Evolutionary conservation across 2,113 vertebrate genomes (phyloP), one percentile per base, ranked within the genome.

Genomic region (Nibea albiflora): DNA sequence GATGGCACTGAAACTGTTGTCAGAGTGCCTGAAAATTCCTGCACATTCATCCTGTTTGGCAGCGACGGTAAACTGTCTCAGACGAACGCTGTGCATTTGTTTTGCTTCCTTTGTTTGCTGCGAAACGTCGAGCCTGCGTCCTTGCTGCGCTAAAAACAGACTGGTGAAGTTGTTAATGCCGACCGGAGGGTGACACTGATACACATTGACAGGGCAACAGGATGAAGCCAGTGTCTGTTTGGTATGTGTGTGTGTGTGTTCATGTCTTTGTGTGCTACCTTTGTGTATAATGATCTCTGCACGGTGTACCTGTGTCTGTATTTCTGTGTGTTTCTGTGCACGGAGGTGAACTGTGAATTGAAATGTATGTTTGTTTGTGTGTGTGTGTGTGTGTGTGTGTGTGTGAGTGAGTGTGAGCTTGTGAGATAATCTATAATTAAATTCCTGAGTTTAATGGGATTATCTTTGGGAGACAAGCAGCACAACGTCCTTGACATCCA

Each of bases 401-500:
- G 60, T 56, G 28, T 44, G 47, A 22, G 44, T 56, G 68, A 22
- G 74, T 70, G 83, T 44, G 54, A 14, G 69, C 0, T 20, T 80
- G 84, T 80, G 76, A 67, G 88, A 89, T 89, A 85, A 88, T 92
- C 90, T 90, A 83, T 91, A 70, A 92, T 90, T 93, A 81, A 88
- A 92, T 88, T 88, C 81, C 46, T 70, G 76, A 81, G 57, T 91
- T 89, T 90, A 91, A 91, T 85, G 86, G 89, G 90, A 91, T 92
- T 92, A 91, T 91, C 65, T 86, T 85, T 78, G 58, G 63, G 80
- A 85, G 83, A 91, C 84, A 82, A 89, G 83, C 87, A 62, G 82
- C 72, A 81, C 82, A 77, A 69, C 15, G 84, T 88, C 92, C 89
- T 85, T 91, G 88, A 86, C 90, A 79, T 89, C 85, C 68, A 87